phyloP scores from a whole-genome alignment of 1,140 invertebrate species.

The Andrena cerasifolii region DNA sequence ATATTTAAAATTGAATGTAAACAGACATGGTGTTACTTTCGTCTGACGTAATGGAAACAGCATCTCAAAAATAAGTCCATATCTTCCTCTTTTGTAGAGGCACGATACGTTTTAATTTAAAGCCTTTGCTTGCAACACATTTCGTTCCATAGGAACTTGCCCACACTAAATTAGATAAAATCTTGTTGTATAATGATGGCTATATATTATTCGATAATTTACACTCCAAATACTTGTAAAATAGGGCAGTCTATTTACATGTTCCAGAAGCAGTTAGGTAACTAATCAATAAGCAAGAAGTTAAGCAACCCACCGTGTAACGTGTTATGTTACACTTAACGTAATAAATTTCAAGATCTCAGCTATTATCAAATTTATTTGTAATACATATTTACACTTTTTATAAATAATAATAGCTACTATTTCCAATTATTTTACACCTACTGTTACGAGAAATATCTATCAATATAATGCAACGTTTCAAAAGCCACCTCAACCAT shows the following conservation, averaged over 20 bases:
- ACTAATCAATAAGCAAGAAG: background rate
- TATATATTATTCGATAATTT: background rate
- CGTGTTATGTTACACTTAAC: background rate
- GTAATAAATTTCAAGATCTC: no score
- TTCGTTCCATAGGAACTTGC: background rate
- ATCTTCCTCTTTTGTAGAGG: background rate
- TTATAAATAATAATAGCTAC: background rate
- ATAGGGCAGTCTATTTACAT: background rate
- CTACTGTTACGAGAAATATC: slow-evolving; percentile 62
- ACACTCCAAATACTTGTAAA: background rate
- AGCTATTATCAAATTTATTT: slow-evolving; percentile 1
- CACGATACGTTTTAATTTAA: background rate
- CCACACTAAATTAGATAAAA: background rate
- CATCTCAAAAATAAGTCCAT: background rate
- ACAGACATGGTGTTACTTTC: background rate
- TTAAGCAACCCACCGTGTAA: background rate
- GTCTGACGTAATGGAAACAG: background rate
- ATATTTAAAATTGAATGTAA: slow-evolving; percentile 24
- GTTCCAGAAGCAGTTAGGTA: background rate
- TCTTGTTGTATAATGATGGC: background rate
- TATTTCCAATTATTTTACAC: background rate
- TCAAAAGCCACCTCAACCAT: slow-evolving; percentile 97
- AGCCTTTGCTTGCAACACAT: no score
- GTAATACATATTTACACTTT: background rate
- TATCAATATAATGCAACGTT: slow-evolving; percentile 89